These are phyloP conservation scores for Sphaeridia pumilis DNA, from an alignment of 2,888 invertebrate genomes.

Conservation along the genomic window DNA sequence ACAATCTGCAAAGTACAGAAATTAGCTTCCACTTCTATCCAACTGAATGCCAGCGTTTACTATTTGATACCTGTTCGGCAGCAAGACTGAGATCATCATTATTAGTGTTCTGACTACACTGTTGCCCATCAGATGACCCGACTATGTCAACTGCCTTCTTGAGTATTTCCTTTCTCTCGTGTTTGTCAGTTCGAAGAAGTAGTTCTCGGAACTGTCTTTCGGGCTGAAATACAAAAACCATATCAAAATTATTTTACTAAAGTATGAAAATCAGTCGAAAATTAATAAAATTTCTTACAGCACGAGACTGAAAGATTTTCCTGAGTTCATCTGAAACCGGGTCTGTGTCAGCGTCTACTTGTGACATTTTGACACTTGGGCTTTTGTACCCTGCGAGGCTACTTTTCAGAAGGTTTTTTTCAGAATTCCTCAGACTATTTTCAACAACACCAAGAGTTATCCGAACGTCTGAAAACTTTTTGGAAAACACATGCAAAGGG, in stretches of 20 bases:
- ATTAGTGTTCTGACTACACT: neutral
- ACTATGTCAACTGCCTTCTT: conserved; percentile 2
- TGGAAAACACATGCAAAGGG: no score
- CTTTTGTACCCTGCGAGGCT: no score
- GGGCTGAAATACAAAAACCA: conserved; percentile 1
- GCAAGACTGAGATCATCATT: neutral
- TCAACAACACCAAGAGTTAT: no score
- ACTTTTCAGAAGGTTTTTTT: no score
- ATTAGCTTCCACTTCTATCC: neutral
- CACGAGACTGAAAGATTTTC: no score
- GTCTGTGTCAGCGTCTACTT: no score
- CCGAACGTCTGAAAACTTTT: no score
- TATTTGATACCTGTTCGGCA: neutral
- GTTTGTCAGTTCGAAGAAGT: neutral
- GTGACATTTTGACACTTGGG: no score
- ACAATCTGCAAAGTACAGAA: conserved; percentile 16
- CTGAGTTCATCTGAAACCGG: no score
- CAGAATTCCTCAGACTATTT: no score
- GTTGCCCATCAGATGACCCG: neutral
- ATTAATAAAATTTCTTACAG: no score
- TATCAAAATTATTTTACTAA: neutral
- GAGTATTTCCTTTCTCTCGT: neutral
- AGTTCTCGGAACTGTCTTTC: conserved; percentile 6
- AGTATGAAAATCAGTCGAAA: no score
- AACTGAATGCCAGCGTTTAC: neutral